These are phyloP conservation scores for Myotis vivesi DNA, from an alignment of 2,797 vertebrate genomes.

Conservation along the genomic window DNA sequence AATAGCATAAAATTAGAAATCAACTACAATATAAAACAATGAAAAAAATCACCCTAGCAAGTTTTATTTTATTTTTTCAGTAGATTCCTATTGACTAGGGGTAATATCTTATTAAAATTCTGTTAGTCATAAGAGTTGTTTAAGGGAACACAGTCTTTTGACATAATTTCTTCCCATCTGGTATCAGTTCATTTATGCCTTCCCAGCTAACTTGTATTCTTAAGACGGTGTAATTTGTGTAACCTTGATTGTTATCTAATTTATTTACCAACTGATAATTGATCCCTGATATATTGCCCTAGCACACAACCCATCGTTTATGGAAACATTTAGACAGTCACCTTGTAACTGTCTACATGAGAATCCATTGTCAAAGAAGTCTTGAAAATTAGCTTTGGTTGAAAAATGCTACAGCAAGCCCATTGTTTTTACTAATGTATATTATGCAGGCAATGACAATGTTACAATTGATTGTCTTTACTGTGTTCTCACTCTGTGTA, in stretches of 20 bases:
- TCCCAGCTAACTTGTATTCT: constrained; percentile 73
- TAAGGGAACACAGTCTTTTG: constrained; percentile 70
- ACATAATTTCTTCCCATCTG: constrained; percentile 64
- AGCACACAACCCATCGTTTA: constrained; percentile 46
- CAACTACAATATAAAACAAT: no score
- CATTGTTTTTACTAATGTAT: not conserved
- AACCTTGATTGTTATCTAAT: constrained; percentile 76
- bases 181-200: constrained; percentile 79
- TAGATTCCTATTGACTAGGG: constrained; percentile 59
- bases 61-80: constrained; percentile 59
- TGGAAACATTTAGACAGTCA: constrained; percentile 66
- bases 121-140: constrained; percentile 63
- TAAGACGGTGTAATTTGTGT: constrained; percentile 75
- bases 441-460: not conserved
- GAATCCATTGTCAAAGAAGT: constrained; percentile 46
- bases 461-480: not conserved
- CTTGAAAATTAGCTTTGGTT: constrained; percentile 18
- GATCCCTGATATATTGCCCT: constrained; percentile 72
- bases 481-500: not conserved
- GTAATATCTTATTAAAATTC: constrained; percentile 77
- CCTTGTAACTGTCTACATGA: constrained; percentile 46
- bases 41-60: not conserved
- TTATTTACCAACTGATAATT: constrained; percentile 80
- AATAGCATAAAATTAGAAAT: no score
- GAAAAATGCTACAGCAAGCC: constrained; percentile 26